Evolutionary conservation across 2,797 vertebrate species (phyloP).

Genomic region (Protosalanx chinensis): DNA sequence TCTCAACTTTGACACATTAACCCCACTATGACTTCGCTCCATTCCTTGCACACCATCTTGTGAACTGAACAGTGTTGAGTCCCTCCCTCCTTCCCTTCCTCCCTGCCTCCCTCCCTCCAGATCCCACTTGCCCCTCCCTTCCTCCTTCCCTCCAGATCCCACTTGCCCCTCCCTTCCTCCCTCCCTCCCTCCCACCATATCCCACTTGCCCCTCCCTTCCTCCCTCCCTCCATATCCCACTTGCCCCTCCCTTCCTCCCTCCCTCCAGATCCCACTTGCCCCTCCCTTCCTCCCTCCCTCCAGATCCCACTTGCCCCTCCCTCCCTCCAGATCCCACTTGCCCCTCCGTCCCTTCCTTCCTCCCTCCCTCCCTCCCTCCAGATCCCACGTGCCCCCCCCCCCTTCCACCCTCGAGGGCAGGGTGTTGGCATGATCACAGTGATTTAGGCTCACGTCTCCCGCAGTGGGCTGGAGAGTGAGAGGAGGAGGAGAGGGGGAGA

Average conservation of each 20-base stretch:
- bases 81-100: not conserved
- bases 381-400: not conserved
- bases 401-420: not conserved
- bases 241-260: not conserved
- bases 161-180: not conserved
- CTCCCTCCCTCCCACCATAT: not conserved
- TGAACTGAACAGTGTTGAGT: not conserved
- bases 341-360: not conserved
- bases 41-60: not conserved
- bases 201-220: not conserved
- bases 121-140: not conserved
- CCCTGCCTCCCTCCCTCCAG: not conserved
- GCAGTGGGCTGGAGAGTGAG: not conserved
- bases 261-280: not conserved
- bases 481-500: too few relatives aligned
- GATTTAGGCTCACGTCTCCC: not conserved
- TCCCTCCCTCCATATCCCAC: too few relatives aligned
- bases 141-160: not conserved
- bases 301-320: too few relatives aligned
- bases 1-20: not conserved
- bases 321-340: not conserved
- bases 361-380: not conserved
- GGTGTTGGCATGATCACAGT: slow-evolving; percentile 6
- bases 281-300: not conserved
- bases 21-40: not conserved